Base-by-base conservation (phyloP, 2,113 vertebrate genomes). In the Tragelaphus scriptus region DNA sequence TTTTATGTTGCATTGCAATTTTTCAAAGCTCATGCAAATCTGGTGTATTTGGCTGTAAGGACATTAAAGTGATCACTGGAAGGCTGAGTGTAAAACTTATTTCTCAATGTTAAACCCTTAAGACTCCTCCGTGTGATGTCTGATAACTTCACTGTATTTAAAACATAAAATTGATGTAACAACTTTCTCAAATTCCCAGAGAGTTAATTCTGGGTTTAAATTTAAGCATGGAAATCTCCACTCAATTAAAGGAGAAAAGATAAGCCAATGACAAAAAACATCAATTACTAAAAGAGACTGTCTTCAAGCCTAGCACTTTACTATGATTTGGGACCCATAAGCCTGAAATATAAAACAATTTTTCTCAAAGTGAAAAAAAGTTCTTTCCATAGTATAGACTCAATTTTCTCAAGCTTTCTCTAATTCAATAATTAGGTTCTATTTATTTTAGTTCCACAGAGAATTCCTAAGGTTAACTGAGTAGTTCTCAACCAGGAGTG, bases 191-290 rank as follows among this genome's bases (percentile, higher is more conserved):
- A 90, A 92, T 94, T 56, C 32, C 85, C 63, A 93, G 36, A 56
- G 91, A 95, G 71, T 88, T 90, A 95, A 91, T 47, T 92, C 44
- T 94, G 85, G 65, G 14, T 95, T 93, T 94, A 96, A 86, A 92
- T 92, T 94, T 95, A 98, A 88, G 68, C 8, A 85, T 11, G n/a
- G 23, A 80, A 93, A 91, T 55, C 86, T 71, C 25, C 15, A 85
- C 26, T 77, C 21, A 88, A 88, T 68, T 96, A 58, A 96, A 96
- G 84, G 14, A 40, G 2, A 81, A 96, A 95, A 87, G 21, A 87
- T 30, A 86, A 91, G 32, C 63, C 36, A 90, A 7, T 32, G 47
- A 32, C 75, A 95, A 93, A 93, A 86, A 6, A 8, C 21, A 95
- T 26, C 23, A 94, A 44, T 9, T 65, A 36, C 93, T 65, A 65